Conservation (phyloP, 2,113 vertebrate genomes). For the Nycticebus coucang region DNA sequence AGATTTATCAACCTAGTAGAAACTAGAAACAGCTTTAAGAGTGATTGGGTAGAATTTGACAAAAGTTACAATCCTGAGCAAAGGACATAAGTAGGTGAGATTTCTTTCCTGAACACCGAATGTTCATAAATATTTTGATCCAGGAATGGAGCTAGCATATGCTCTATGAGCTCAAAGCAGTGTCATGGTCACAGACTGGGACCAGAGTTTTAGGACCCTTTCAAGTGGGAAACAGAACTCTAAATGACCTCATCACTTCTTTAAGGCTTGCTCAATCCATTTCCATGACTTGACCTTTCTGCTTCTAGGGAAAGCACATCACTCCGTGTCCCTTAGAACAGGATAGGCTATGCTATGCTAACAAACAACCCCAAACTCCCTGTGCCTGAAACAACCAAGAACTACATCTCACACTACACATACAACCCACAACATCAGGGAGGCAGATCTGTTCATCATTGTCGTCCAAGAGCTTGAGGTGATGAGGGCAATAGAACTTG, state of each 20-base stretch:
- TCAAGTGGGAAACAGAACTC: not conserved
- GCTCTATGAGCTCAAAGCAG: not conserved
- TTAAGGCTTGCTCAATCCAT: not conserved
- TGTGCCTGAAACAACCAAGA: not conserved
- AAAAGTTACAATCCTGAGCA: not conserved
- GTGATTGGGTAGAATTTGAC: not conserved
- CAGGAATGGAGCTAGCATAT: not conserved
- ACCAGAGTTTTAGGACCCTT: not conserved
- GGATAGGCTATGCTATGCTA: not conserved
- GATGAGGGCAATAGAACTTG: not conserved
- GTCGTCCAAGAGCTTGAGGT: not conserved
- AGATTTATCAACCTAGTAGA: not conserved
- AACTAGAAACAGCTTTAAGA: not conserved
- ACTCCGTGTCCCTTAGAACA: not conserved
- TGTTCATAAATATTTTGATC: not conserved
- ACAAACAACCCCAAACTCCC: not conserved
- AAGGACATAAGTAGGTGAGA: not conserved
- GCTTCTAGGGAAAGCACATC: not conserved
- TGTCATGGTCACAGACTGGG: not conserved
- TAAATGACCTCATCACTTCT: not conserved
- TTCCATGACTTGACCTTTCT: not conserved
- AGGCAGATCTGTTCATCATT: not conserved
- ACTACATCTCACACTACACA: not conserved
- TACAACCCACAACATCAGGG: not conserved
- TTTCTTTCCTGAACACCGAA: not conserved